These are phyloP conservation scores for Masnerella sp. DNA, from an alignment of 2,888 invertebrate genomes.

Conservation along the genomic window DNA sequence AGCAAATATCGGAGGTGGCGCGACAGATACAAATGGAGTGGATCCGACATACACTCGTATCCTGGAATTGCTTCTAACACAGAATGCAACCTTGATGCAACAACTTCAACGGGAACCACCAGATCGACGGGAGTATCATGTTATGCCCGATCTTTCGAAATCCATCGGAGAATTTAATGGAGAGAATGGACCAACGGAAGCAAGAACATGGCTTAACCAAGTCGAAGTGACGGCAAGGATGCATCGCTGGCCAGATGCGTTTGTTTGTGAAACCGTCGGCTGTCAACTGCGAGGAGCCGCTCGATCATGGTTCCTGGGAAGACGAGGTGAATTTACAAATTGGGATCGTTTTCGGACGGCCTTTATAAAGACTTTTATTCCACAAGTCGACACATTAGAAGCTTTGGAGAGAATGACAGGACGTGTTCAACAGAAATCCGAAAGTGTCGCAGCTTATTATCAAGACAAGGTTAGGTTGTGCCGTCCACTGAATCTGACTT, in stretches of 20 bases:
- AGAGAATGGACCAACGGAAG: slow-evolving; percentile 41
- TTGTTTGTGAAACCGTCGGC: slow-evolving; percentile 40
- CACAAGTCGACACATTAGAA: slow-evolving; percentile 11
- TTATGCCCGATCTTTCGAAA: slow-evolving; percentile 57
- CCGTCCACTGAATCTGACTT: slow-evolving; percentile 38
- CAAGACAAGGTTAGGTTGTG: slow-evolving; percentile 53
- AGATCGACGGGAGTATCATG: not conserved
- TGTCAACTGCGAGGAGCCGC: slow-evolving; percentile 46
- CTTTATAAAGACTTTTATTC: slow-evolving; percentile 14
- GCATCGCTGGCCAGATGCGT: slow-evolving; percentile 52
- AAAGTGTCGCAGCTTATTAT: slow-evolving; percentile 46
- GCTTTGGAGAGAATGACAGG: slow-evolving; percentile 45
- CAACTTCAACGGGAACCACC: not conserved
- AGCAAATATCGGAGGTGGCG: no score
- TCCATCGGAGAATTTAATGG: slow-evolving; percentile 34
- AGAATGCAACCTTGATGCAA: slow-evolving; percentile 1
- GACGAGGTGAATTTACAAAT: slow-evolving; percentile 31
- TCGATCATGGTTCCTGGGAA: slow-evolving; percentile 25
- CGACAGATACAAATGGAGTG: no score
- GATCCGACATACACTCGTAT: not conserved
- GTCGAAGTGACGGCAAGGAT: slow-evolving; percentile 45
- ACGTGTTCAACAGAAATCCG: slow-evolving; percentile 20
- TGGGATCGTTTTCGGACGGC: slow-evolving; percentile 42
- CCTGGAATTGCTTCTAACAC: not conserved
- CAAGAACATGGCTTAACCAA: slow-evolving; percentile 41